Base-by-base conservation (phyloP, 2,888 invertebrate genomes). In the Caenorhabditis plicata region DNA sequence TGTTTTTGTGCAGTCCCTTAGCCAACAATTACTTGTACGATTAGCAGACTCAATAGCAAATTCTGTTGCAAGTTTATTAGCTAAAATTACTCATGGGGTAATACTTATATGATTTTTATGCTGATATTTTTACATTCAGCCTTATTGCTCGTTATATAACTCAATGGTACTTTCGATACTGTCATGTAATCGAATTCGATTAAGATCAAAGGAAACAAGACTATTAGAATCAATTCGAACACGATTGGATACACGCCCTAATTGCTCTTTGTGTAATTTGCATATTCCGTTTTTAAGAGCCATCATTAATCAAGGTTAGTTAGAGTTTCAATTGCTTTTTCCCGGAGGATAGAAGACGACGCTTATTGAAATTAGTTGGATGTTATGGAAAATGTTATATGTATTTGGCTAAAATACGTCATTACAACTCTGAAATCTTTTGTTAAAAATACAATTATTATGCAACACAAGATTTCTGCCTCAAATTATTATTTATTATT, bases 201-300 rank as follows among this genome's bases (percentile, higher is more conserved):
- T 61, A 9, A 50, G 61, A 17, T 50, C 61, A 33, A 61, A 55
- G 23, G 61, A 61, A 15, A 61, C 61, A 15, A 54, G 52, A 36
- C 39, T 61, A 20, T 26, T 55, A 15, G 61, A 61, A 13, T 42
- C 51, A 13, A 51, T 55, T 20, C 40, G 39, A 15, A 44, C 38
- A 11, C 54, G 61, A 7, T 27, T 55, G 31, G 61, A 61, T n/a
- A 44, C 51, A n/a, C 42, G 61, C 5, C 32, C 47, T 41, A 54
- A 47, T 23, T 68, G 68, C 41, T 53, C 64, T 13, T 46, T 65
- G 5, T 68, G 68, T 42, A 54, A 58, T 27, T 45, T 68, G 8
- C 68, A 68, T 29, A 39, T 68, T 15, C 68, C 68, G n/a, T 68
- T 54, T 47, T 49, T 68, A n/a, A 39, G 62, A 26, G 68, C 68